Percentiles rank a stretch among this genome's conserved stretches.
These are phyloP conservation scores for Apistogramma diplotaenia DNA, from an alignment of 2,113 vertebrate species.

Conservation along the genomic window DNA sequence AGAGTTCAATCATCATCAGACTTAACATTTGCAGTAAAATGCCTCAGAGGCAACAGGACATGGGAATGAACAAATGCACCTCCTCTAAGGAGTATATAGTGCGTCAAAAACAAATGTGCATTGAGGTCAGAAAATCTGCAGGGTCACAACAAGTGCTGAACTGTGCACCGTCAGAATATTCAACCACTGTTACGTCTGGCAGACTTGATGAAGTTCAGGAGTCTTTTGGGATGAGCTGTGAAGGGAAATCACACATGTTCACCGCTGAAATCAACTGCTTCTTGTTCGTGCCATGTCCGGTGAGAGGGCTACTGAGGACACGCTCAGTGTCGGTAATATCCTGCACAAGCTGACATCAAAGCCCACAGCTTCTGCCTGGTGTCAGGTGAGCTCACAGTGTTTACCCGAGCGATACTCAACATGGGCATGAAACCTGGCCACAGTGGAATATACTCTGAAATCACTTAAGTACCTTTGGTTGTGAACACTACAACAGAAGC, in stretches of 20 bases:
- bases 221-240: neutral
- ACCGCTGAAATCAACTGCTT: neutral
- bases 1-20: neutral
- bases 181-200: neutral
- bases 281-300: neutral
- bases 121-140: neutral
- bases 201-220: neutral
- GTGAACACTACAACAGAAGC: neutral
- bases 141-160: neutral
- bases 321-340: neutral
- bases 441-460: neutral
- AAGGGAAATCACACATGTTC: neutral
- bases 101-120: neutral
- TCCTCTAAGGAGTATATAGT: neutral
- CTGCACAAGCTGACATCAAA: neutral
- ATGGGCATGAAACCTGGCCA: neutral
- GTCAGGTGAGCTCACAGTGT: neutral
- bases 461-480: neutral
- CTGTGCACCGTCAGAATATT: neutral
- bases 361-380: neutral
- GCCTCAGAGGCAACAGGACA: neutral
- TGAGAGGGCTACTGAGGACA: neutral
- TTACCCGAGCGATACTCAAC: neutral
- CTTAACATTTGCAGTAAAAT: neutral
- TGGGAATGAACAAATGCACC: neutral